phyloP scores from a whole-genome alignment of 1,140 invertebrate species.

The Lethrus apterus region DNA sequence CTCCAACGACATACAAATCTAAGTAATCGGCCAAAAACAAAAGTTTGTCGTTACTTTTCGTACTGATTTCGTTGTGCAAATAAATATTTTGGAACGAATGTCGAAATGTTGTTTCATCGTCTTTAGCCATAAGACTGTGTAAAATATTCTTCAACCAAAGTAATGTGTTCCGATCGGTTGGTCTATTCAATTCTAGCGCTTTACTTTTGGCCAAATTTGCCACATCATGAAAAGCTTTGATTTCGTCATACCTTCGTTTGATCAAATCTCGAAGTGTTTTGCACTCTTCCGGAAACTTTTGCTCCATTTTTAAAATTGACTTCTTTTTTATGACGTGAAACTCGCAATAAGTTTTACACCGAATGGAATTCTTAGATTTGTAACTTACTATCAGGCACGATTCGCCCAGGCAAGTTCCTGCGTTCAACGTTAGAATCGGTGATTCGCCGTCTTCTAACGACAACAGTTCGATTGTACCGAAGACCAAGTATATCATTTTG shows the following conservation, averaged over 20 bases:
- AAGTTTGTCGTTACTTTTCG: not conserved
- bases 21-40: conserved; percentile 7
- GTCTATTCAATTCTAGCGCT: not conserved
- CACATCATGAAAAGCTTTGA: no score
- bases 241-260: not conserved
- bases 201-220: not conserved
- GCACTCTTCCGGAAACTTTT: no score
- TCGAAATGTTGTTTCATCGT: not conserved
- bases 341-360: conserved; percentile 18
- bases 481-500: conserved; percentile 19
- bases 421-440: conserved; percentile 15
- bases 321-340: conserved; percentile 14
- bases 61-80: not conserved
- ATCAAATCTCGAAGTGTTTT: not conserved
- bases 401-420: conserved; percentile 18
- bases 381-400: conserved; percentile 15
- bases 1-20: not conserved
- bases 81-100: conserved; percentile 15
- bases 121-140: conserved; percentile 7
- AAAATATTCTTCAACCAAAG: conserved; percentile 11
- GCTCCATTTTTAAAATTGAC: no score
- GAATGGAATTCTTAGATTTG: conserved; percentile 7
- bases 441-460: conserved; percentile 21
- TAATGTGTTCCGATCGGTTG: conserved; percentile 1
- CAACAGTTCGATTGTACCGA: conserved; percentile 17